phyloP scores from a whole-genome alignment of 1,140 invertebrate species.

The Leptestheria dahalacensis region DNA sequence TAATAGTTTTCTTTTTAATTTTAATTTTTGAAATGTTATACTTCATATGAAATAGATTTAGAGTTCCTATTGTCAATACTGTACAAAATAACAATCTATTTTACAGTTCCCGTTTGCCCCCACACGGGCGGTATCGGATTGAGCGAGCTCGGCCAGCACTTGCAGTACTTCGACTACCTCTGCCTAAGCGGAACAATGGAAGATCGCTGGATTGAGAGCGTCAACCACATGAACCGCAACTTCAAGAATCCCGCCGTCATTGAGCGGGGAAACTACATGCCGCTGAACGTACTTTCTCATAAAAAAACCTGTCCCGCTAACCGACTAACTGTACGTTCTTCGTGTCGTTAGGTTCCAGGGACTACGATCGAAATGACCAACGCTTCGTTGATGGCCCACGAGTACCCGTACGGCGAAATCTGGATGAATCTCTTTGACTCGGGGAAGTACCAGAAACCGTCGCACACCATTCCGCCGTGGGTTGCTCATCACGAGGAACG shows the following conservation, averaged over 20 bases:
- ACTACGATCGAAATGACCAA: background rate
- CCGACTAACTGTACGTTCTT: too few relatives aligned
- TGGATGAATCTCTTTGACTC: background rate
- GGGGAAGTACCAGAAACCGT: background rate
- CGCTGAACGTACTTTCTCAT: too few relatives aligned
- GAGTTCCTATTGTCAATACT: too few relatives aligned
- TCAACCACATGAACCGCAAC: constrained; percentile 78
- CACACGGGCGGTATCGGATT: constrained; percentile 84
- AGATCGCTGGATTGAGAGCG: constrained; percentile 63
- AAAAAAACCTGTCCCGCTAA: too few relatives aligned
- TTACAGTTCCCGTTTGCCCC: constrained; percentile 74
- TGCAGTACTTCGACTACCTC: constrained; percentile 77
- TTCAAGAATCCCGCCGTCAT: constrained; percentile 57
- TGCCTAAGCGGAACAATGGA: constrained; percentile 49
- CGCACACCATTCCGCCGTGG: background rate
- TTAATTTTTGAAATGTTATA: too few relatives aligned
- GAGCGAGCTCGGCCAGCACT: constrained; percentile 84
- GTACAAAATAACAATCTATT: constrained; percentile 13
- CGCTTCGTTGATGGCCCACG: background rate
- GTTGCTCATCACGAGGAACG: background rate
- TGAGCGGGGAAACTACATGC: constrained; percentile 47
- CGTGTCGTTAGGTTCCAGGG: background rate
- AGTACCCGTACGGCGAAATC: background rate
- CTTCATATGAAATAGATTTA: too few relatives aligned
- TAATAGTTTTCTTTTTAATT: too few relatives aligned